These are phyloP conservation scores for Bombyx mori DNA, from an alignment of 1,140 invertebrate genomes.

Conservation along the genomic window ASM3026992v2 NC_085131.1:2591501-2592000, in stretches of 20 bases:
- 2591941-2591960: constrained; percentile 74
- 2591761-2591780: constrained; percentile 75
- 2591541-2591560: background rate
- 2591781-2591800: constrained; percentile 83
- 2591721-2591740: constrained; percentile 69
- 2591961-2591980: background rate
- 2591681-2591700: too few species aligned
- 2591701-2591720: background rate
- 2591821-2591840: constrained; percentile 88
- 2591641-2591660: too few species aligned
- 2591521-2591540: background rate
- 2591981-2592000: too few species aligned
- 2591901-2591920: constrained; percentile 80
- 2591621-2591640: too few species aligned
- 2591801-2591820: constrained; percentile 86
- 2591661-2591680: too few species aligned
- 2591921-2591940: constrained; percentile 85
- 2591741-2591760: constrained; percentile 87
- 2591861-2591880: constrained; percentile 88
- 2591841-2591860: constrained; percentile 86
- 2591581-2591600: too few species aligned
- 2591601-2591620: too few species aligned
- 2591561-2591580: background rate
- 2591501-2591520: too few species aligned
- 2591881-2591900: constrained; percentile 84